phyloP scores from a whole-genome alignment of 2,888 invertebrate genomes.

The Plagiodera versicolora region DNA sequence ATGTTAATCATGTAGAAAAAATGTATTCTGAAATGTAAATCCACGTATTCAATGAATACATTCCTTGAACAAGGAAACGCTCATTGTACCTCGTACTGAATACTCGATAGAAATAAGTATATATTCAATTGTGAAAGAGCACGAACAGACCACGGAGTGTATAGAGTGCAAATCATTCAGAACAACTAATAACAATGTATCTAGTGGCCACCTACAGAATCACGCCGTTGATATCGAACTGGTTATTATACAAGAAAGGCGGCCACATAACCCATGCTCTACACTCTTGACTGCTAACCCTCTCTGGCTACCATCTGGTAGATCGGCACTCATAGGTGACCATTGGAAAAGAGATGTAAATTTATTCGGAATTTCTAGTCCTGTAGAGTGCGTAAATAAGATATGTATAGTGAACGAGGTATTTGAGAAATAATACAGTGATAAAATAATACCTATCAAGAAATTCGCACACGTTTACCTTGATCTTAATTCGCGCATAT shows the following conservation, averaged over 20 bases:
- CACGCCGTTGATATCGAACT: slow-evolving; percentile 44
- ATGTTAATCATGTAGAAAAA: no score
- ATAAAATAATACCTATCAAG: no score
- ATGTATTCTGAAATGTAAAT: no score
- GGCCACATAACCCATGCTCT: slow-evolving; percentile 31
- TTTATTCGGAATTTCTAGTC: background rate
- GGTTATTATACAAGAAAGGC: slow-evolving; percentile 42
- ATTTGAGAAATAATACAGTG: no score
- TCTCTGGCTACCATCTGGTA: slow-evolving; percentile 34
- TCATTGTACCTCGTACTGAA: slow-evolving; percentile 15
- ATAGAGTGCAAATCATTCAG: slow-evolving; percentile 44
- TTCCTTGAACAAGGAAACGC: background rate
- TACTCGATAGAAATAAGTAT: slow-evolving; percentile 18
- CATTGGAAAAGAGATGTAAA: background rate
- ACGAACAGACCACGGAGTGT: slow-evolving; percentile 32
- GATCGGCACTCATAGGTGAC: slow-evolving; percentile 27
- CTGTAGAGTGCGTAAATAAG: background rate
- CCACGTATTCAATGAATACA: background rate
- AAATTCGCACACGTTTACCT: no score
- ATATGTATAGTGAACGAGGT: no score
- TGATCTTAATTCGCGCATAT: no score
- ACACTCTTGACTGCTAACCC: slow-evolving; percentile 23
- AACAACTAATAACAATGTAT: slow-evolving; percentile 45
- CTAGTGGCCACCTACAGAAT: slow-evolving; percentile 49
- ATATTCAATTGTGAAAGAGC: slow-evolving; percentile 35